These are phyloP conservation scores for Spinibarbus caldwelli DNA, from an alignment of 2,797 vertebrate species.

Conservation along the genomic window DNA sequence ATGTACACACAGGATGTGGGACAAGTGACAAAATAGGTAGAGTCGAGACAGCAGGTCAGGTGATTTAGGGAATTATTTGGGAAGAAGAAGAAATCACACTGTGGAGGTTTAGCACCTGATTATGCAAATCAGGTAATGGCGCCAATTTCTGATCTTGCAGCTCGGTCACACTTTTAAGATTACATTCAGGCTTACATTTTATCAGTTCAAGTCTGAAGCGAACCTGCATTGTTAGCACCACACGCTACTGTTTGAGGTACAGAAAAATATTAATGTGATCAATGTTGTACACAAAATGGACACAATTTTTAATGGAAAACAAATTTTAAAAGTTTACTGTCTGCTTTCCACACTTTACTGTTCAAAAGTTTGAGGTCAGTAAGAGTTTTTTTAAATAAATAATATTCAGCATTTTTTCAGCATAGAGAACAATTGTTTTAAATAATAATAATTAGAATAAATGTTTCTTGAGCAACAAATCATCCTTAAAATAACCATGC, in stretches of 20 bases:
- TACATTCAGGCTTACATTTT: neutral
- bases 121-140: neutral
- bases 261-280: neutral
- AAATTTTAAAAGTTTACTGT: neutral
- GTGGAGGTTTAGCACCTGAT: neutral
- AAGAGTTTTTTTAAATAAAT: neutral
- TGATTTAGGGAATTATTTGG: constrained; percentile 1
- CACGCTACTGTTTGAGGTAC: neutral
- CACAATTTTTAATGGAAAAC: neutral
- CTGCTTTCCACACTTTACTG: neutral
- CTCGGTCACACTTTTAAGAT: neutral
- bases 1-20: constrained; percentile 54
- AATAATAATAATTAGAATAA: too few relatives aligned
- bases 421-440: too few relatives aligned
- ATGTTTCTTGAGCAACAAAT: too few relatives aligned
- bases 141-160: neutral
- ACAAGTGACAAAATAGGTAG: constrained; percentile 44
- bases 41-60: constrained; percentile 18
- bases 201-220: neutral
- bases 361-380: neutral
- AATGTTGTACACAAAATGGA: neutral
- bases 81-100: neutral
- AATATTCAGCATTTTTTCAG: too few relatives aligned
- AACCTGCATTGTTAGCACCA: neutral
- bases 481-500: too few relatives aligned